Evolutionary conservation across 2,797 vertebrate genomes (phyloP).

Genomic region (Poeciliopsis infans): DNA sequence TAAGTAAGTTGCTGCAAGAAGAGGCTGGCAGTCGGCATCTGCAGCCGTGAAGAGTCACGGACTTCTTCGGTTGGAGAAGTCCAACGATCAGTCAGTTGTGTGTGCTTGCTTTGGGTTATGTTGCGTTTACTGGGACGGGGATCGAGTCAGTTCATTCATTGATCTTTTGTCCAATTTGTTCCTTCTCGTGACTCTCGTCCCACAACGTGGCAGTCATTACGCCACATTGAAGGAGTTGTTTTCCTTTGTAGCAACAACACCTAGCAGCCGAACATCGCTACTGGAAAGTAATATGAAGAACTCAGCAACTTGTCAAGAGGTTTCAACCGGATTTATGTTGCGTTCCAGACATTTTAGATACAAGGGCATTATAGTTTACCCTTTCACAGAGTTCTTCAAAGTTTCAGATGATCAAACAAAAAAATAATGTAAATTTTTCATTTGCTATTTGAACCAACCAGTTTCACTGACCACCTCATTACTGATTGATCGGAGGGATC

Average conservation of each 20-base stretch:
- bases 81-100: neutral
- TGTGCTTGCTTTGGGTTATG: conserved; percentile 20
- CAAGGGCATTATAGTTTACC: neutral
- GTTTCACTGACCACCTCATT: neutral
- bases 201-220: neutral
- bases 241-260: neutral
- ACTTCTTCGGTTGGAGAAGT: conserved; percentile 11
- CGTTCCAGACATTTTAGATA: neutral
- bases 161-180: neutral
- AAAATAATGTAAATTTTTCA: too few relatives aligned
- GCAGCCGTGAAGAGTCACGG: conserved; percentile 7
- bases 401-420: neutral
- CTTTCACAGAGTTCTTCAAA: neutral
- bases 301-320: neutral
- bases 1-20: neutral
- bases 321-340: neutral
- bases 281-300: neutral
- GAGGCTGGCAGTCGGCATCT: conserved; percentile 1
- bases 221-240: neutral
- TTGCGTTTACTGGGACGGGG: neutral
- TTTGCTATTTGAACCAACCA: too few relatives aligned
- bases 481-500: neutral
- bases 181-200: neutral
- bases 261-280: neutral
- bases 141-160: neutral